Percentiles rank a stretch among this genome's conserved stretches.
phyloP scores from a whole-genome alignment of 1,140 invertebrate species.

The Drosophila oshimai region DNA sequence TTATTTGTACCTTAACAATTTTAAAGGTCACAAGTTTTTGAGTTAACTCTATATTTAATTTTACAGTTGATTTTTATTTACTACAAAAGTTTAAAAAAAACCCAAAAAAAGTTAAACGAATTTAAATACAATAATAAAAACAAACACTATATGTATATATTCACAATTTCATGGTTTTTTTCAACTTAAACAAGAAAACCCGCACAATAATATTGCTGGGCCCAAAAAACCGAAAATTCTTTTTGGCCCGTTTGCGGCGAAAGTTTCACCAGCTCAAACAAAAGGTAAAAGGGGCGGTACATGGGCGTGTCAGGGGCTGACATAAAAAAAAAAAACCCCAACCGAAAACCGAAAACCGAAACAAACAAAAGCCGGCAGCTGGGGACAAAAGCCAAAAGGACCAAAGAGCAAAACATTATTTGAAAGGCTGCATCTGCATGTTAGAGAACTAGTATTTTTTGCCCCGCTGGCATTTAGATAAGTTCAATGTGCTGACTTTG shows the following conservation, averaged over 20 bases:
- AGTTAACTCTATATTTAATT: too few relatives aligned
- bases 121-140: too few relatives aligned
- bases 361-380: slow-evolving; percentile 26
- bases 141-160: too few relatives aligned
- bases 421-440: slow-evolving; percentile 8
- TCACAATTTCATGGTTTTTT: too few relatives aligned
- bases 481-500: slow-evolving; percentile 32
- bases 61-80: too few relatives aligned
- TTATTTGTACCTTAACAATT: too few relatives aligned
- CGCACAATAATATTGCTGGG: not conserved
- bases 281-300: slow-evolving; percentile 10
- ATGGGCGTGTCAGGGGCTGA: not conserved
- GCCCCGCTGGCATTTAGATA: not conserved
- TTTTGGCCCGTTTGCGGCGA: slow-evolving; percentile 19
- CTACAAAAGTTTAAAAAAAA: too few relatives aligned
- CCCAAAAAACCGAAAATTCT: not conserved
- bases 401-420: slow-evolving; percentile 9
- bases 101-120: too few relatives aligned
- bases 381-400: slow-evolving; percentile 14
- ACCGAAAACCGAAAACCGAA: slow-evolving; percentile 2
- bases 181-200: not conserved
- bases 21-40: too few relatives aligned
- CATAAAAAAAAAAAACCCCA: not conserved
- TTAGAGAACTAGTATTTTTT: slow-evolving; percentile 1
- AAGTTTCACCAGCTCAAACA: slow-evolving; percentile 22